phyloP scores from a whole-genome alignment of 2,888 invertebrate genomes.

The Dendrolimus houi region DNA sequence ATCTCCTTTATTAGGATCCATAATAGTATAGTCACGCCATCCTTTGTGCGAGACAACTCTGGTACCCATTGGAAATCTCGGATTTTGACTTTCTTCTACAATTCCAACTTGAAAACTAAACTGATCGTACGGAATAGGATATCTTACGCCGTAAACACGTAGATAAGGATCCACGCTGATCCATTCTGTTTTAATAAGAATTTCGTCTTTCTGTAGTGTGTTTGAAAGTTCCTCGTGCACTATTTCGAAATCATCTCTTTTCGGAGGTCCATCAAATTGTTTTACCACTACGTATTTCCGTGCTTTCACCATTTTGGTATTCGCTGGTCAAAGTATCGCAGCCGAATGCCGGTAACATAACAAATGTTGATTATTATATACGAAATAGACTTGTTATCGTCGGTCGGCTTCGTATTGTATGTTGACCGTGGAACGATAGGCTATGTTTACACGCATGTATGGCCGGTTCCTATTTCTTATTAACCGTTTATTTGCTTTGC shows the following conservation, averaged over 20 bases:
- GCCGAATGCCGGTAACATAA: not conserved
- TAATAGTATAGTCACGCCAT: conserved; percentile 77
- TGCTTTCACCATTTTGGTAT: conserved; percentile 53
- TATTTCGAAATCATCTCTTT: conserved; percentile 73
- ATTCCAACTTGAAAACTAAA: conserved; percentile 28
- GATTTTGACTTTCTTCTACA: conserved; percentile 49
- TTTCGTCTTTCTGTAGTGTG: conserved; percentile 73
- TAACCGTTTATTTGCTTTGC: no score
- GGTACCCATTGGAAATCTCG: conserved; percentile 76
- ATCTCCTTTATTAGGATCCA: conserved; percentile 18
- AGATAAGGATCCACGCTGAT: conserved; percentile 45
- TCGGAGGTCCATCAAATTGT: conserved; percentile 76
- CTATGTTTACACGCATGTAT: not conserved
- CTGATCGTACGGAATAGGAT: conserved; percentile 19
- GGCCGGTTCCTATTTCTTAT: not conserved
- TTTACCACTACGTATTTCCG: conserved; percentile 75
- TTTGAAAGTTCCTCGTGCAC: conserved; percentile 76
- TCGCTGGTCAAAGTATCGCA: not conserved
- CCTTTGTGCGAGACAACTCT: conserved; percentile 78
- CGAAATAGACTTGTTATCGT: not conserved
- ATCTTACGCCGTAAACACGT: conserved; percentile 24
- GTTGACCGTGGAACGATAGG: not conserved
- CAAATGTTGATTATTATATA: not conserved
- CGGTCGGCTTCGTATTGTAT: not conserved
- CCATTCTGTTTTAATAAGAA: conserved; percentile 37